Evolutionary conservation across 2,888 invertebrate genomes (phyloP).

Genomic region (Agonum fuliginosum): DNA sequence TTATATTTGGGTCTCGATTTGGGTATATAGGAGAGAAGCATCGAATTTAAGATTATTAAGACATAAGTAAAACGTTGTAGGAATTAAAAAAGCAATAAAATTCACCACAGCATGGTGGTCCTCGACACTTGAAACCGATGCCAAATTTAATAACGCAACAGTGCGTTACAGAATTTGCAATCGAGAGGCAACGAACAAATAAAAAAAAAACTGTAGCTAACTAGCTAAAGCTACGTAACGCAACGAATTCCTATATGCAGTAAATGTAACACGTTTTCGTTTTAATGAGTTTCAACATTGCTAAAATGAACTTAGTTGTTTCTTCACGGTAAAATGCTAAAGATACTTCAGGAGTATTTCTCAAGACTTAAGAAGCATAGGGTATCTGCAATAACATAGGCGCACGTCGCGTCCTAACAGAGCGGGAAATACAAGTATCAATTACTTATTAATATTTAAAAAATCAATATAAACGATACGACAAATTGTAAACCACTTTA

Average conservation of each 20-base stretch:
- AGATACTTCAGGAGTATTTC: conserved; percentile 27
- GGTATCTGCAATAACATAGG: not conserved
- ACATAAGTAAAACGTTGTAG: not conserved
- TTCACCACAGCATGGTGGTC: conserved; percentile 1
- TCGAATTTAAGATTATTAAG: too few relatives aligned
- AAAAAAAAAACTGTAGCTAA: conserved; percentile 23
- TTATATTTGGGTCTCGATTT: too few relatives aligned
- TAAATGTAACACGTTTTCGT: conserved; percentile 45
- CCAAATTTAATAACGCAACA: conserved; percentile 6
- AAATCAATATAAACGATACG: too few relatives aligned
- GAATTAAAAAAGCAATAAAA: conserved; percentile 26
- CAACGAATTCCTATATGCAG: conserved; percentile 15
- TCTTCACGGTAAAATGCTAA: conserved; percentile 48
- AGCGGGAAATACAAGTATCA: not conserved
- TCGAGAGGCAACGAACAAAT: conserved; percentile 6
- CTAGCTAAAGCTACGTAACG: not conserved
- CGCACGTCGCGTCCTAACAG: not conserved
- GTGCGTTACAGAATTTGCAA: conserved; percentile 1
- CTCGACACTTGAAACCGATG: conserved; percentile 6
- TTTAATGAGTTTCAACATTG: conserved; percentile 39
- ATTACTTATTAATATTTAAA: too few relatives aligned
- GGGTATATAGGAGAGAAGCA: too few relatives aligned
- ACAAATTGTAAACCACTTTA: too few relatives aligned
- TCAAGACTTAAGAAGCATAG: conserved; percentile 11
- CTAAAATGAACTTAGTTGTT: conserved; percentile 38